Evolutionary conservation across 2,888 invertebrate genomes (phyloP).

Genomic region (Helleia helle): DNA sequence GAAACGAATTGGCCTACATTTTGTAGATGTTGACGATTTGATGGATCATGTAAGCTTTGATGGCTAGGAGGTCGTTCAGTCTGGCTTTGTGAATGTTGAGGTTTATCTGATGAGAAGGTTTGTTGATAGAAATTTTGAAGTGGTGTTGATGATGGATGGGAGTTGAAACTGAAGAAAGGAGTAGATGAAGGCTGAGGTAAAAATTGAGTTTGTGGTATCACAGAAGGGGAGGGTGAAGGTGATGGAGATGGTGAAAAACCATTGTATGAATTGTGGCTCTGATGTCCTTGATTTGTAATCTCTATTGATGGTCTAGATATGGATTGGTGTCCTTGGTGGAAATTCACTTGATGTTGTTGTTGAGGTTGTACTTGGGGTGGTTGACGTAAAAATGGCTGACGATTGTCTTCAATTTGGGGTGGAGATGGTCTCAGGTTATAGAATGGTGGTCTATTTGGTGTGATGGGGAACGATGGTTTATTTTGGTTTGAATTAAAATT

Average conservation of each 20-base stretch:
- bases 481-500: constrained; percentile 54
- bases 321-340: constrained; percentile 55
- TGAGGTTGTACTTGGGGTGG: constrained; percentile 42
- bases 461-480: constrained; percentile 43
- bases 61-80: constrained; percentile 37
- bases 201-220: constrained; percentile 45
- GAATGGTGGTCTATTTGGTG: constrained; percentile 52
- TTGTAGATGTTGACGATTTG: constrained; percentile 52
- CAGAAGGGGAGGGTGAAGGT: constrained; percentile 30
- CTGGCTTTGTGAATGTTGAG: constrained; percentile 46
- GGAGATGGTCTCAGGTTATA: constrained; percentile 63
- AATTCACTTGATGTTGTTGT: constrained; percentile 57
- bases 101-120: constrained; percentile 36
- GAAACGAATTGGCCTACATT: constrained; percentile 67
- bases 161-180: constrained; percentile 52
- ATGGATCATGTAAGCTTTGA: constrained; percentile 38
- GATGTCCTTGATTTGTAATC: constrained; percentile 31
- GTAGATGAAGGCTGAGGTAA: constrained; percentile 57
- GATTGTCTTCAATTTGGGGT: constrained; percentile 52
- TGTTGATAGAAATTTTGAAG: constrained; percentile 40
- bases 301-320: constrained; percentile 43
- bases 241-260: constrained; percentile 32
- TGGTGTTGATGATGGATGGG: constrained; percentile 47
- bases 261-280: constrained; percentile 40
- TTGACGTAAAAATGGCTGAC: constrained; percentile 49